Evolutionary conservation across 1,140 invertebrate genomes (phyloP), one percentile per base, ranked within the genome.

Genomic region (Aleiodes sp.): DNA sequence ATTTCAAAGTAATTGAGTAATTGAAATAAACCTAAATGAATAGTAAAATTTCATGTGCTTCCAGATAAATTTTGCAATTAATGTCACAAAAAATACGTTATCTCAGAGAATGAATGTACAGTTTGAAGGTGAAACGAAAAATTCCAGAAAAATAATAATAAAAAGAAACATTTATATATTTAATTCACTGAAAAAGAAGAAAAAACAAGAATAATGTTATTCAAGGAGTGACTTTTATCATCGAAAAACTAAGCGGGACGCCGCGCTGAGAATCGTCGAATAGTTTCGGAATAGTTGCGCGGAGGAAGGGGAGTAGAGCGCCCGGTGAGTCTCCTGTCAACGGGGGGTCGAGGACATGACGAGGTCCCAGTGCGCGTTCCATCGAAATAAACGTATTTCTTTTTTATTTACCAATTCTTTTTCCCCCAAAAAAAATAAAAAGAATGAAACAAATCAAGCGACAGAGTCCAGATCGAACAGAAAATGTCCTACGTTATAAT

Each of bases 261-360:
- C 39, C 67, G n/a, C n/a, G 41, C 14, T 29, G 28, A 12, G n/a
- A 57, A 37, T 56, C 8, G 29, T 35, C 19, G 31, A 33, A 29
- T 29, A 12, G 29, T 56, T 52, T 2, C 9, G 29, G 14, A 19
- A 7, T 57, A n/a, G 14, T 19, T 37, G 63, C 16, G 33, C n/a
- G n/a, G n/a, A n/a, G n/a, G n/a, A n/a, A n/a, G 24, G 19, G 33
- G 19, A 35, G 37, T 31, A 21, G 52, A 56, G 9, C 35, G 56
- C 28, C 56, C 56, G 28, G 46, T 31, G 56, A 59, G 26, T 33
- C 12, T 59, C 28, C 10, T 60, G 67, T 63, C 67, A 56, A 69
- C 60, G 60, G 67, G 67, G 67, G 67, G 67, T 69, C 67, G 60
- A 63, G 60, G 60, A 69, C 59, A 69, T 63, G 39, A 69, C 67